A percentile compares a stretch with the other conserved stretches of the same genome.
These are phyloP conservation scores for Bombus sylvicola DNA, from an alignment of 1,140 invertebrate genomes.

Conservation along the genomic window DNA sequence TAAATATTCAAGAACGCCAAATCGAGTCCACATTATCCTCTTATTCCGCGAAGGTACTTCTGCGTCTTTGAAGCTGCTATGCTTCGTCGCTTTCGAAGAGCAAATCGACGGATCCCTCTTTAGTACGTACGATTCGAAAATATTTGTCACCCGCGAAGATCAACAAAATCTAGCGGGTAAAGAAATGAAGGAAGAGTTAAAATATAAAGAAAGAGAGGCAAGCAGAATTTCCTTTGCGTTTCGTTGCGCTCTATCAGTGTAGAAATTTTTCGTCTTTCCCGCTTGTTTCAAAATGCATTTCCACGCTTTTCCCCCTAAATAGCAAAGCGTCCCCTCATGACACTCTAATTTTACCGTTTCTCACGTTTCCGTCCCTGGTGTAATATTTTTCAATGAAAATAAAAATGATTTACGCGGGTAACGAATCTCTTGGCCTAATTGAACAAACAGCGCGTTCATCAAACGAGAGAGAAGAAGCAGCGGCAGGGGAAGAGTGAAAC, in stretches of 20 bases:
- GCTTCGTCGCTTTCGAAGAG: constrained; percentile 48
- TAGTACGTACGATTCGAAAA: constrained; percentile 61
- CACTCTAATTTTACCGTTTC: constrained; percentile 24
- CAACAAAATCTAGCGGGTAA: constrained; percentile 56
- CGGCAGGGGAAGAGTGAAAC: background rate
- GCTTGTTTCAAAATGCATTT: constrained; percentile 23
- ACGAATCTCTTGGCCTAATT: constrained; percentile 12
- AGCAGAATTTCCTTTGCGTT: constrained; percentile 6
- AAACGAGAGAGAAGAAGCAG: background rate
- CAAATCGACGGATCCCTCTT: constrained; percentile 56
- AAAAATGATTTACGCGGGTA: constrained; percentile 21
- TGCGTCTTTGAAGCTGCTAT: constrained; percentile 52
- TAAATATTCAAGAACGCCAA: constrained; percentile 74
- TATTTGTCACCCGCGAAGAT: constrained; percentile 64
- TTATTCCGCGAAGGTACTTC: constrained; percentile 64
- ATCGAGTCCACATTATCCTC: constrained; percentile 69
- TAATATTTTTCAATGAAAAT: constrained; percentile 30
- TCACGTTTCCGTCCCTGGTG: background rate
- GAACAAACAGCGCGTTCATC: constrained; percentile 1
- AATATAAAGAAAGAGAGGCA: background rate
- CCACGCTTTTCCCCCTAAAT: background rate
- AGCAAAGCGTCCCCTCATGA: background rate
- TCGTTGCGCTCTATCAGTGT: background rate
- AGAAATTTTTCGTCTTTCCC: constrained; percentile 1
- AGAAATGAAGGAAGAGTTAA: background rate